Base-by-base conservation (phyloP, 2,113 vertebrate genomes). In the Chauna torquata region DNA sequence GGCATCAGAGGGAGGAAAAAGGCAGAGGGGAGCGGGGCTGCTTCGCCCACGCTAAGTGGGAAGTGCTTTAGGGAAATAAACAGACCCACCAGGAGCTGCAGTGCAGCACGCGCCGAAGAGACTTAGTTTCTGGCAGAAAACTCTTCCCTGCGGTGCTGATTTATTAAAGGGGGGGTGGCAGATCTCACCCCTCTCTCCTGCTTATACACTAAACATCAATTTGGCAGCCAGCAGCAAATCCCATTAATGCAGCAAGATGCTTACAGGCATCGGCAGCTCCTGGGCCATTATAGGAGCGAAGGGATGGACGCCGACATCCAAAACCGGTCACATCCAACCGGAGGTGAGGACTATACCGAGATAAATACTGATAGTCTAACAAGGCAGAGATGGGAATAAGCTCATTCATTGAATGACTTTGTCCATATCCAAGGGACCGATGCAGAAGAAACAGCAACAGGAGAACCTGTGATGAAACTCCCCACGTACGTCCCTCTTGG, bases 171-270 rank as follows among this genome's bases (percentile, higher is more conserved):
- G 47, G 12, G 42, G 40, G n/a, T 49, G 70, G 45, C 27, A 83
- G 75, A n/a, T 82, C 25, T 94, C 4, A 0, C 38, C 61, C 83
- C 38, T 86, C 57, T 86, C 77, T 82, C 44, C 75, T 61, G 61
- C 77, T 86, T 45, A 64, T 57, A 82, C 69, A 44, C 61, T 25
- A 85, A 69, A 27, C 66, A 90, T 25, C 66, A 55, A 75, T 78
- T 84, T 90, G 89, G 94, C 85, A 91, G 84, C 85, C 8, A 6
- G 81, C 40, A 85, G 84, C n/a, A 93, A 94, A 83, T 80, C 82
- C 82, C 83, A 88, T 90, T 90, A 95, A 88, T 52, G 54, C 58
- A 86, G 65, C 0, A 4, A 94, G 72, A 81, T 23, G 36, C 52
- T 81, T 66, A 52, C 91, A 94, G 76, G 50, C 69, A 90, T 54